phyloP scores from a whole-genome alignment of 2,113 vertebrate species.

The Catharus fuscescens region DNA sequence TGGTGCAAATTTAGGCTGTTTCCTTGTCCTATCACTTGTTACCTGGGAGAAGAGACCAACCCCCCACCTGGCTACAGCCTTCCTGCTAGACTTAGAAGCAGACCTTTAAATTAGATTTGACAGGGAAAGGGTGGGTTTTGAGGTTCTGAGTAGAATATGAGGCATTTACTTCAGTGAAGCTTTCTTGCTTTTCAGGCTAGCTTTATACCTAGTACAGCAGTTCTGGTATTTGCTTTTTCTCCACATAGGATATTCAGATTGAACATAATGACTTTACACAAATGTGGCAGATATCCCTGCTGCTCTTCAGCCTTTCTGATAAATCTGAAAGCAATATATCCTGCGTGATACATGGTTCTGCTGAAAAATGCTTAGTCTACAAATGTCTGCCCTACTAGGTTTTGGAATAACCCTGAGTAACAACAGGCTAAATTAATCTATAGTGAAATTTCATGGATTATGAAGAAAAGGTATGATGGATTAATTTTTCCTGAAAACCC shows the following conservation, averaged over 20 bases:
- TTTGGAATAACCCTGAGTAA: not conserved
- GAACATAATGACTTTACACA: not conserved
- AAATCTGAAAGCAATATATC: not conserved
- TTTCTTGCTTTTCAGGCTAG: not conserved
- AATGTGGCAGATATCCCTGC: not conserved
- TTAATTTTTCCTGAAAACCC: not conserved
- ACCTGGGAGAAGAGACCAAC: no score
- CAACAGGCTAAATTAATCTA: not conserved
- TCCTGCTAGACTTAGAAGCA: not conserved
- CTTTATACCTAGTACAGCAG: not conserved
- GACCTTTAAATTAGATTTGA: not conserved
- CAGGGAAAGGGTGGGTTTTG: not conserved
- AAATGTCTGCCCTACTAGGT: not conserved
- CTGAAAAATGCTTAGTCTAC: not conserved
- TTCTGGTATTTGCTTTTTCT: not conserved
- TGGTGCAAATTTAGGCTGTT: not conserved
- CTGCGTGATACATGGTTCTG: not conserved
- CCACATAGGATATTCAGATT: not conserved
- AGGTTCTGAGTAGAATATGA: not conserved
- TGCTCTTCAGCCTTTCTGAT: not conserved
- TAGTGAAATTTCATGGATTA: not conserved
- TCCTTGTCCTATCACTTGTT: not conserved
- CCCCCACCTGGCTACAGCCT: not conserved
- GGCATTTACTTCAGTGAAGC: not conserved
- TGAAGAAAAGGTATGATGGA: not conserved